Evolutionary conservation across 2,888 invertebrate genomes (phyloP).

Genomic region (Litoditis marina): DNA sequence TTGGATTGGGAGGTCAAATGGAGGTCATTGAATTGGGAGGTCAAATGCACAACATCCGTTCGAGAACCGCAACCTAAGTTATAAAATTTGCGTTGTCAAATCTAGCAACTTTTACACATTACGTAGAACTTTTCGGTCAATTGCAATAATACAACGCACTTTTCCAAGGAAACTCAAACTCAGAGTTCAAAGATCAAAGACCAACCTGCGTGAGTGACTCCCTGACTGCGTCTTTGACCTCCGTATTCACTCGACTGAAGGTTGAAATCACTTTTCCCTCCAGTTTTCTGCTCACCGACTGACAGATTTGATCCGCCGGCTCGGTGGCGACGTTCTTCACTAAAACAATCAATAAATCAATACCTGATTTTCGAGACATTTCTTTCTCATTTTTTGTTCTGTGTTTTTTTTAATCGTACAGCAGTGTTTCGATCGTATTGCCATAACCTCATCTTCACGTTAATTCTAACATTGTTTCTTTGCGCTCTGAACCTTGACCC

Average conservation of each 20-base stretch:
- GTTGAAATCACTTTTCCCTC: slow-evolving; percentile 73
- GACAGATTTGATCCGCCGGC: slow-evolving; percentile 79
- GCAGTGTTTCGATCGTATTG: too few species aligned
- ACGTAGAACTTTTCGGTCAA: too few species aligned
- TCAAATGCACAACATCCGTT: too few species aligned
- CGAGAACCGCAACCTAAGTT: too few species aligned
- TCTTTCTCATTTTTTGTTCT: too few species aligned
- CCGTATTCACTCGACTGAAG: slow-evolving; percentile 82
- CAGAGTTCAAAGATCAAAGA: background rate
- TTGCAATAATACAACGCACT: background rate
- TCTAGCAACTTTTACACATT: too few species aligned
- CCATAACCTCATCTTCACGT: too few species aligned
- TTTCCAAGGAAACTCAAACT: background rate
- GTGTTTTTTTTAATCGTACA: too few species aligned
- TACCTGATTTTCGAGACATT: background rate
- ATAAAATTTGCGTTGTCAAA: too few species aligned
- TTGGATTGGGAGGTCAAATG: background rate
- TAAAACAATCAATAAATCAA: slow-evolving; percentile 61
- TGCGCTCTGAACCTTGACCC: too few species aligned
- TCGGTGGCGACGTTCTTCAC: slow-evolving; percentile 95
- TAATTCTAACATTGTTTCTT: too few species aligned
- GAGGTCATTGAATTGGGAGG: too few species aligned
- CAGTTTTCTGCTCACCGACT: slow-evolving; percentile 55
- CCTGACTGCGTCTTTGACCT: slow-evolving; percentile 81
- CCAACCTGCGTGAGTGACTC: slow-evolving; percentile 77